Evolutionary conservation across 2,888 invertebrate genomes (phyloP).

Genomic region (Chloromyia formosa): DNA sequence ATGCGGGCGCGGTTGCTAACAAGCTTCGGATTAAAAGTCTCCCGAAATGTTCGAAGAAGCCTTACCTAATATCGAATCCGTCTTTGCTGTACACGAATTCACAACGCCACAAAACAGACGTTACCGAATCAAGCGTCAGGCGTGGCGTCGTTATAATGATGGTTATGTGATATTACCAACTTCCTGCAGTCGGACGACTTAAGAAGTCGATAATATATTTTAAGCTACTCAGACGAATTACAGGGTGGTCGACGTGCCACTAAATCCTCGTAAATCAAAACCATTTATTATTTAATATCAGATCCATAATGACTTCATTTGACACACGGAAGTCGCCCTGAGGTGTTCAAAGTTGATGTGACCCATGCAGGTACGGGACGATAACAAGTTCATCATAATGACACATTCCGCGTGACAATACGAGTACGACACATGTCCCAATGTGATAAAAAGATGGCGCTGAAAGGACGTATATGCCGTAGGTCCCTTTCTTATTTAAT

Average conservation of each 20-base stretch:
- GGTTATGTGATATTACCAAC: neutral
- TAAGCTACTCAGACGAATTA: conserved; percentile 45
- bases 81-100: neutral
- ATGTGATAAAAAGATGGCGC: neutral
- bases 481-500: conserved; percentile 35
- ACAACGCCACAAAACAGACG: neutral
- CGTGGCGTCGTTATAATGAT: neutral
- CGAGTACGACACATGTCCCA: neutral
- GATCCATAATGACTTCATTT: conserved; percentile 49
- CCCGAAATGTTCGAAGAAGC: neutral
- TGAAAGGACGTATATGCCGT: neutral
- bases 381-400: conserved; percentile 47
- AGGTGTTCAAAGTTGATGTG: conserved; percentile 12
- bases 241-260: conserved; percentile 41
- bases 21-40: neutral
- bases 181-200: conserved; percentile 2
- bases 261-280: conserved; percentile 48
- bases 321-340: conserved; percentile 44
- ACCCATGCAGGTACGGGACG: neutral
- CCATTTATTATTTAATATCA: conserved; percentile 49
- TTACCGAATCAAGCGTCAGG: neutral
- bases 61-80: neutral
- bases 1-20: neutral
- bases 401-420: conserved; percentile 40
- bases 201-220: conserved; percentile 29